phyloP scores from a whole-genome alignment of 2,888 invertebrate genomes.

The Caenorhabditis uteleia region DNA sequence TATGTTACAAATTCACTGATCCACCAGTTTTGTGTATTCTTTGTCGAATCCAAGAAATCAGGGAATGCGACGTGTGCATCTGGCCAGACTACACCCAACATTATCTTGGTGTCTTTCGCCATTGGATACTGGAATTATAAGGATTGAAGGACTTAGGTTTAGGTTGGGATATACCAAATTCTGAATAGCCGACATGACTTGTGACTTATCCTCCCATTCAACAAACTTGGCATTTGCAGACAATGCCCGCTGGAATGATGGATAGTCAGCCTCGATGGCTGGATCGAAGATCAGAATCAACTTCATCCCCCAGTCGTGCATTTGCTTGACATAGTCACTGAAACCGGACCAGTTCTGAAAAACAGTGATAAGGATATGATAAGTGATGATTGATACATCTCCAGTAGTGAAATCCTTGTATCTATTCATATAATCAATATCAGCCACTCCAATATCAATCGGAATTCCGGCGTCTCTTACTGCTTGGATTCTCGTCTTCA shows the following conservation, averaged over 20 bases:
- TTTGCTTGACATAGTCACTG: slow-evolving; percentile 49
- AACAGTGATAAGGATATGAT: not conserved
- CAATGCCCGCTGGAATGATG: slow-evolving; percentile 53
- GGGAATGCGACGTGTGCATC: slow-evolving; percentile 66
- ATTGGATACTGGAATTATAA: slow-evolving; percentile 48
- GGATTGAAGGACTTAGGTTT: not conserved
- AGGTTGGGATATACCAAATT: slow-evolving; percentile 11
- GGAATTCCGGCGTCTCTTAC: slow-evolving; percentile 70
- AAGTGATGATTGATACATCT: slow-evolving; percentile 9
- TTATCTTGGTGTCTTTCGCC: slow-evolving; percentile 59
- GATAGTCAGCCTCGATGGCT: slow-evolving; percentile 60
- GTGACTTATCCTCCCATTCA: slow-evolving; percentile 56
- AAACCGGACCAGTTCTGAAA: slow-evolving; percentile 57
- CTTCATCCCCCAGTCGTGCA: slow-evolving; percentile 57
- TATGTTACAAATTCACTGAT: slow-evolving; percentile 56
- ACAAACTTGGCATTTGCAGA: slow-evolving; percentile 56
- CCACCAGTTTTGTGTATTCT: slow-evolving; percentile 64
- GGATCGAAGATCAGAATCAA: slow-evolving; percentile 66
- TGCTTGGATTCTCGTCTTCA: slow-evolving; percentile 61
- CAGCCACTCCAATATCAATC: slow-evolving; percentile 78
- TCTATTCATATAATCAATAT: slow-evolving; percentile 83
- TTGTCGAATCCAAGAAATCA: slow-evolving; percentile 62
- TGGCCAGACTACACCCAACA: slow-evolving; percentile 64
- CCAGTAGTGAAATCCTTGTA: slow-evolving; percentile 80
- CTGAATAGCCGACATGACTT: slow-evolving; percentile 56